phyloP scores from a whole-genome alignment of 2,888 invertebrate species.

The Hymenopus coronatus region DNA sequence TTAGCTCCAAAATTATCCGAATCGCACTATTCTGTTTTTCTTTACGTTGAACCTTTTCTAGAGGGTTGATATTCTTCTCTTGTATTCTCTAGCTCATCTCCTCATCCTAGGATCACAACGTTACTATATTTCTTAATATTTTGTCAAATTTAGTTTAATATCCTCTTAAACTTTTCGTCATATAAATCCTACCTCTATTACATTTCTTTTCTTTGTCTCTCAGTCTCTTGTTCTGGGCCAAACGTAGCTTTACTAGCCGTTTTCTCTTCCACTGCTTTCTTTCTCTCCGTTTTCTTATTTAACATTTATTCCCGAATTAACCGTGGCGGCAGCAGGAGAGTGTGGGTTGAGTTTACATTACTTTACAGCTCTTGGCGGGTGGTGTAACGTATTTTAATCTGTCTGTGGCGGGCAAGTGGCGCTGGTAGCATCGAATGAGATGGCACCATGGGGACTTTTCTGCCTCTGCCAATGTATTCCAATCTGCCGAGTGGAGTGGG shows the following conservation, averaged over 20 bases:
- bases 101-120: too few relatives aligned
- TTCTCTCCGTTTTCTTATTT: neutral
- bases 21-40: too few relatives aligned
- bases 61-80: too few relatives aligned
- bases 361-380: neutral
- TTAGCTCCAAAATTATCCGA: too few relatives aligned
- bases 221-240: too few relatives aligned
- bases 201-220: too few relatives aligned
- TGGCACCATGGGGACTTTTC: conserved; percentile 23
- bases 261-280: neutral
- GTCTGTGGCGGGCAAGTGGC: conserved; percentile 7
- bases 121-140: too few relatives aligned
- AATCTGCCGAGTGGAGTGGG: conserved; percentile 23
- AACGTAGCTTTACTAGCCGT: neutral
- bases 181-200: too few relatives aligned
- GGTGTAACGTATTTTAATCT: conserved; percentile 24
- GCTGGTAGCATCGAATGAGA: conserved; percentile 22
- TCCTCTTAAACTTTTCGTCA: too few relatives aligned
- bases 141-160: too few relatives aligned
- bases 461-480: conserved; percentile 18
- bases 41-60: too few relatives aligned
- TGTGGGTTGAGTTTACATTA: neutral
- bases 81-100: too few relatives aligned
- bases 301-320: neutral
- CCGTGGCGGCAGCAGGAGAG: neutral